A percentile compares a stretch with the other conserved stretches of the same genome.
phyloP scores from a whole-genome alignment of 2,888 invertebrate genomes.

The Melitaea athalia region DNA sequence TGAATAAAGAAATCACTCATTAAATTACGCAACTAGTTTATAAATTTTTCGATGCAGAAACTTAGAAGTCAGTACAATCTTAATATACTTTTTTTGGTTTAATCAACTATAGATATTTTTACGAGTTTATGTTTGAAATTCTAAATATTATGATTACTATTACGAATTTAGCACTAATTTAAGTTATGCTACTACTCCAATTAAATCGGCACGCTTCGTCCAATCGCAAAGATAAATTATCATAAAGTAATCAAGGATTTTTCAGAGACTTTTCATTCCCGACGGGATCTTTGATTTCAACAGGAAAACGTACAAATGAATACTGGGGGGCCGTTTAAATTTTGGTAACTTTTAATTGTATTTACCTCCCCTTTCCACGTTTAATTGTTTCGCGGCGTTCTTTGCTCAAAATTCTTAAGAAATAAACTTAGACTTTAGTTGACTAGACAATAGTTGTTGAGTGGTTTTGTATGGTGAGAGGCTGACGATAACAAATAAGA shows the following conservation, averaged over 20 bases:
- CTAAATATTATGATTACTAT: too few species aligned
- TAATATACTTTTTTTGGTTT: too few species aligned
- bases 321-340: constrained; percentile 38
- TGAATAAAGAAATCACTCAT: neutral
- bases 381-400: constrained; percentile 38
- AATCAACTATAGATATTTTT: too few species aligned
- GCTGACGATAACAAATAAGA: neutral
- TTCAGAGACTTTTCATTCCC: constrained; percentile 23
- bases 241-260: constrained; percentile 26
- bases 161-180: too few species aligned
- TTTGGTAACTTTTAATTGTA: constrained; percentile 46
- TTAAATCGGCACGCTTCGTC: constrained; percentile 26
- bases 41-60: too few species aligned
- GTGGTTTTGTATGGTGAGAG: neutral
- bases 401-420: constrained; percentile 29
- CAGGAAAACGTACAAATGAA: constrained; percentile 35
- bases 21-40: neutral
- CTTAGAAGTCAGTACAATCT: too few species aligned
- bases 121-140: too few species aligned
- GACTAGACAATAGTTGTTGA: constrained; percentile 38
- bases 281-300: constrained; percentile 28
- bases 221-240: constrained; percentile 29
- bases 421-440: constrained; percentile 33
- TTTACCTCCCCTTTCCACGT: constrained; percentile 36
- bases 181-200: constrained; percentile 11